Conservation (phyloP, 30 jellyfish, hydroid and myxozoan species). For the Catostylus mosaicus region DNA sequence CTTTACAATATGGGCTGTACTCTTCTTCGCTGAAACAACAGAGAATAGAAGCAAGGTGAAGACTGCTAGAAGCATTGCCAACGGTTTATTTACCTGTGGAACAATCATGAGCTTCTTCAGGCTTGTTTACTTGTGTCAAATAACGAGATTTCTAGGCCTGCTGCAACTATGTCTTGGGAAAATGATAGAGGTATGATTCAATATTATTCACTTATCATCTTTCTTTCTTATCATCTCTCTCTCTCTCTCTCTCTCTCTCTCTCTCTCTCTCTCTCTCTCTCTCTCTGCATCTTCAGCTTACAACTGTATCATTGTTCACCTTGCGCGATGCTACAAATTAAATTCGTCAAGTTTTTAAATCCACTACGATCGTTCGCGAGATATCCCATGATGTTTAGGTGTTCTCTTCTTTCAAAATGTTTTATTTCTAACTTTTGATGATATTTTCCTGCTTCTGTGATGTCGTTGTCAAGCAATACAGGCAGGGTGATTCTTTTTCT, state of each 20-base stretch:
- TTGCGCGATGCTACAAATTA: too few relatives aligned
- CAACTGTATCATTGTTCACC: too few relatives aligned
- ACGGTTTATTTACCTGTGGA: conserved; percentile 85
- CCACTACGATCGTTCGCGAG: too few relatives aligned
- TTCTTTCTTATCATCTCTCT: not conserved
- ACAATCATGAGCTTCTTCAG: conserved; percentile 89
- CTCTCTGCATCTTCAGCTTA: not conserved
- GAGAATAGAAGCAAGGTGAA: not conserved
- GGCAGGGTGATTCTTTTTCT: too few relatives aligned
- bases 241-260: not conserved
- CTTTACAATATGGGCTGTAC: conserved; percentile 66
- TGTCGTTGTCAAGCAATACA: too few relatives aligned
- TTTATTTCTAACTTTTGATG: too few relatives aligned
- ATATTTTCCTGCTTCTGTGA: too few relatives aligned
- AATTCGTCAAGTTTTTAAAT: too few relatives aligned
- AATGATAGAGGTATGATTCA: conserved; percentile 76
- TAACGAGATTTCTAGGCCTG: conserved; percentile 86
- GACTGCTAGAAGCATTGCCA: conserved; percentile 56
- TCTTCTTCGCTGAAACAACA: conserved; percentile 41
- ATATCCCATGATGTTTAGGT: too few relatives aligned
- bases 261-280: not conserved
- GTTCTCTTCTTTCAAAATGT: too few relatives aligned
- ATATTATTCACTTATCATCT: not conserved
- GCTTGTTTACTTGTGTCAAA: conserved; percentile 89
- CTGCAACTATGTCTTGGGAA: conserved; percentile 94